These are phyloP conservation scores for Auanema freiburgensis DNA, from an alignment of 2,888 invertebrate genomes.

Conservation along the genomic window DNA sequence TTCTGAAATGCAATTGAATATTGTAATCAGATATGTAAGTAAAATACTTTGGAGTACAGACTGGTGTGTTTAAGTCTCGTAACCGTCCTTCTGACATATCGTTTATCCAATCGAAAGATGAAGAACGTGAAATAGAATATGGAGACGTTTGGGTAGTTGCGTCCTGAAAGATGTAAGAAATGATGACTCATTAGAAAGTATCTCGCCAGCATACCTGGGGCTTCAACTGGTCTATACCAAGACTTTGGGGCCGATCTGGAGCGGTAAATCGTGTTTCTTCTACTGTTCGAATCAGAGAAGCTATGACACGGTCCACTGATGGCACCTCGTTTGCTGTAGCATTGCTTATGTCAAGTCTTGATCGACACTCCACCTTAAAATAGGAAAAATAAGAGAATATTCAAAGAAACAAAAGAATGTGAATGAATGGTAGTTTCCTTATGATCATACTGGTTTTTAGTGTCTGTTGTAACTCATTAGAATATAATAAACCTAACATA, in stretches of 20 bases:
- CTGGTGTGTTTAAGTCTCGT: constrained; percentile 24
- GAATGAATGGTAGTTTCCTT: too few species aligned
- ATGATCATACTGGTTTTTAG: too few species aligned
- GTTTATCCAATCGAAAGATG: constrained; percentile 48
- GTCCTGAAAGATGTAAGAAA: constrained; percentile 20
- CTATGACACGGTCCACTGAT: constrained; percentile 21
- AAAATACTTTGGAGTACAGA: constrained; percentile 23
- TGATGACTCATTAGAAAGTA: neutral
- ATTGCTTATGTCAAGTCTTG: constrained; percentile 11
- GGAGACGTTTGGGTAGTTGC: constrained; percentile 37
- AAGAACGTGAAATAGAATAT: constrained; percentile 37
- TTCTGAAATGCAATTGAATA: neutral
- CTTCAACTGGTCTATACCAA: constrained; percentile 8
- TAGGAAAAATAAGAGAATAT: too few species aligned
- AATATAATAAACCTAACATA: neutral
- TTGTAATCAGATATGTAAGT: neutral
- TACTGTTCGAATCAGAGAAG: constrained; percentile 23
- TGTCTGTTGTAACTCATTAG: neutral
- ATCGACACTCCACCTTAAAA: constrained; percentile 26
- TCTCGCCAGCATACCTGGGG: neutral
- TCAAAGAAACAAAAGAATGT: too few species aligned
- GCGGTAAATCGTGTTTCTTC: constrained; percentile 23
- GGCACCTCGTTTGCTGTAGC: neutral
- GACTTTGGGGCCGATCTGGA: constrained; percentile 16
- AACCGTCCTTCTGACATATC: constrained; percentile 23